Base-by-base conservation (phyloP, 1,140 invertebrate species). In the Choristoneura fumiferana region DNA sequence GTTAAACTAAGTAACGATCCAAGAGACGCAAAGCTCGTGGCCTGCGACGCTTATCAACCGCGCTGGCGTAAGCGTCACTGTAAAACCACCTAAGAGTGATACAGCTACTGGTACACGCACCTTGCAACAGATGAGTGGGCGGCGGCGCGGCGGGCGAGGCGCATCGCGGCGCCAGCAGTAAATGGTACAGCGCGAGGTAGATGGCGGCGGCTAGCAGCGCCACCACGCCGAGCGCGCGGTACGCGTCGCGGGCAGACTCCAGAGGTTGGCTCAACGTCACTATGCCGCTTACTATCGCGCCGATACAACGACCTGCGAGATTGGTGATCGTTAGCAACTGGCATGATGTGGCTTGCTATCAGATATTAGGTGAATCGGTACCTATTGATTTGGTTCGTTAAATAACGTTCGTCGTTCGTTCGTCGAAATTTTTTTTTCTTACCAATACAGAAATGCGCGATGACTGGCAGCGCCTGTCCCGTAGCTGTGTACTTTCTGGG, bases 371-470 rank as follows among this genome's bases (percentile, higher is more conserved):
- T n/a, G n/a, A n/a, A n/a, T n/a, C n/a, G n/a, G n/a, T n/a, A n/a
- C n/a, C n/a, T n/a, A n/a, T n/a, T n/a, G n/a, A n/a, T n/a, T n/a
- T n/a, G n/a, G n/a, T n/a, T n/a, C n/a, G n/a, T n/a, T n/a, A n/a
- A n/a, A n/a, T n/a, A n/a, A n/a, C n/a, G n/a, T n/a, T n/a, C n/a
- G n/a, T n/a, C n/a, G n/a, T n/a, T n/a, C n/a, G 2, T 29, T 29
- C 6, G 6, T 29, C 6, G 2, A 29, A 3, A 29, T 29, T 6
- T 3, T 29, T 3, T 29, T 29, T 29, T 62, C 60, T 73, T 68
- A 90, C 95, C 95, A 63, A 96, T 90, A 72, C 95, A 95, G 78
- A 96, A 96, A 81, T 96, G 95, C 34, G 95, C 92, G 61, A 96
- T 92, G 18, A 96, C 94, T 4, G 95, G 94, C 56, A 96, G 74